A percentile compares a stretch with the other conserved stretches of the same genome.
Conservation (phyloP, 2,888 invertebrate genomes). For the Unio pictorum region DNA sequence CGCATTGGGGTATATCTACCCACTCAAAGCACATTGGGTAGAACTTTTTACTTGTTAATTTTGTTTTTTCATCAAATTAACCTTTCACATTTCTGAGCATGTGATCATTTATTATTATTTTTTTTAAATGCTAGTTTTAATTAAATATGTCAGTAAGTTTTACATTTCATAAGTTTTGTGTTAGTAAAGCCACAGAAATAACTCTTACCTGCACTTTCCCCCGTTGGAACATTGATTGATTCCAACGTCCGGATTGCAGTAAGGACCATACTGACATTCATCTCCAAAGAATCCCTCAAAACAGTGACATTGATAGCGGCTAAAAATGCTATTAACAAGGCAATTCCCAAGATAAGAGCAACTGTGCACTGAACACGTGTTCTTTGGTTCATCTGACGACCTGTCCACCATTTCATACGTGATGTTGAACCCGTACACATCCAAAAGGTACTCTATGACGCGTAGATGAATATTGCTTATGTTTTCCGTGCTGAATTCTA, state of each 20-base stretch:
- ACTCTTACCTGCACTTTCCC: constrained; percentile 86
- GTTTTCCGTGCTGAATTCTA: constrained; percentile 80
- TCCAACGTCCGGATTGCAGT: constrained; percentile 80
- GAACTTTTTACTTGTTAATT: too few species aligned
- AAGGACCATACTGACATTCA: constrained; percentile 86
- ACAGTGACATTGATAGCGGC: constrained; percentile 76
- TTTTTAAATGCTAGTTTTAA: too few species aligned
- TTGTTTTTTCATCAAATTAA: too few species aligned
- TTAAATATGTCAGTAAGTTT: too few species aligned
- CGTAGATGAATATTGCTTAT: constrained; percentile 81
- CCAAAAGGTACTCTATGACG: constrained; percentile 84
- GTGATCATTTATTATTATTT: too few species aligned
- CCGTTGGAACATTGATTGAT: constrained; percentile 83
- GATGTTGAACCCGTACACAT: constrained; percentile 93
- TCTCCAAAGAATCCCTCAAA: constrained; percentile 85
- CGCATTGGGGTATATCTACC: too few species aligned
- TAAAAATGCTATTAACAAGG: constrained; percentile 80
- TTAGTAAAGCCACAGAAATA: too few species aligned
- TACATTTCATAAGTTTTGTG: too few species aligned
- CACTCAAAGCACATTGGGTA: too few species aligned
- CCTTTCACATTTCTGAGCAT: too few species aligned
- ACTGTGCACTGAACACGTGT: constrained; percentile 81
- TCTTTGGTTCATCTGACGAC: constrained; percentile 37
- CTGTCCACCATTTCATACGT: constrained; percentile 85
- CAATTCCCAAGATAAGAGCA: constrained; percentile 92